These are phyloP conservation scores for Pseudois nayaur DNA, from an alignment of 2,113 vertebrate genomes.

Conservation along the genomic window DNA sequence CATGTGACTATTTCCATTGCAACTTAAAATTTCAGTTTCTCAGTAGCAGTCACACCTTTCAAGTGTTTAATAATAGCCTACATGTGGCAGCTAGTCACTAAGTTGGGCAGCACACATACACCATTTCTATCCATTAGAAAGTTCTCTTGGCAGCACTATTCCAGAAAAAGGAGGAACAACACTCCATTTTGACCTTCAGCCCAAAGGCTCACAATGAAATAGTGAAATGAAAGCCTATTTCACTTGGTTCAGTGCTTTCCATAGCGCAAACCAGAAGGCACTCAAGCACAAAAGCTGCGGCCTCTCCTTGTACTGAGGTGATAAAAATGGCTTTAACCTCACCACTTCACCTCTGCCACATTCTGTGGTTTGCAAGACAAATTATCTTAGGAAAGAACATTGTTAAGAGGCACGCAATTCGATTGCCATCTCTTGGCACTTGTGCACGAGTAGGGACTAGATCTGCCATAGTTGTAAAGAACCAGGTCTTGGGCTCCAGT, in stretches of 20 bases:
- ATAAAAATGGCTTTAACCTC: neutral
- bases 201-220: slow-evolving; percentile 6
- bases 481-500: neutral
- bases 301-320: neutral
- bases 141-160: neutral
- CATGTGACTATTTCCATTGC: neutral
- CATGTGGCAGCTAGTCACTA: neutral
- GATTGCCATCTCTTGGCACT: neutral
- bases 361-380: neutral
- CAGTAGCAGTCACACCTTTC: neutral
- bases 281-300: neutral
- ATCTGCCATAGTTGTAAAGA: neutral
- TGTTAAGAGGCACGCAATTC: neutral
- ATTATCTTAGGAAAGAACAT: neutral
- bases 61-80: neutral
- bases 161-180: neutral
- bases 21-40: slow-evolving; percentile 34
- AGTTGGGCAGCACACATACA: neutral
- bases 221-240: neutral
- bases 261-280: neutral
- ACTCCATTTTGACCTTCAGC: neutral
- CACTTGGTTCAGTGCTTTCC: neutral
- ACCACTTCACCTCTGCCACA: neutral
- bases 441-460: neutral
- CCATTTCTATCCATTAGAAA: neutral